Conservation (phyloP, 2,113 vertebrate species). For the Cathartes aura region DNA sequence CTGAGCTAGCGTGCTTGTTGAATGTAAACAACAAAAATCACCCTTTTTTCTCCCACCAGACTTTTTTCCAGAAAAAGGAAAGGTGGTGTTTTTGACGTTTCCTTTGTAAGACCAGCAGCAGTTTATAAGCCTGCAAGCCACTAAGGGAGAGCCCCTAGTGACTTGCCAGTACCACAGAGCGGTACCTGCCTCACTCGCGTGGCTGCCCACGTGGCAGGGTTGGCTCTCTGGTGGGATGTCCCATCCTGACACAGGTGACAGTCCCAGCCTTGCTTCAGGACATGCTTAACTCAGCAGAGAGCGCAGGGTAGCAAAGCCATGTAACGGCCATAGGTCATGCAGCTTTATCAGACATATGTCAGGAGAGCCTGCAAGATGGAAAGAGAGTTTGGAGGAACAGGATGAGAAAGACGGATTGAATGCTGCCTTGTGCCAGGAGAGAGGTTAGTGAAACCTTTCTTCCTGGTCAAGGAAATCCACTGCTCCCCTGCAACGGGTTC, state of each 20-base stretch:
- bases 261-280: neutral
- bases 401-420: neutral
- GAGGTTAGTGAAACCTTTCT: neutral
- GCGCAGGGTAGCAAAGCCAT: neutral
- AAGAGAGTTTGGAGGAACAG: neutral
- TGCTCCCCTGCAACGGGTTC: neutral
- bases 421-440: neutral
- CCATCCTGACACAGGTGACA: neutral
- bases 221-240: neutral
- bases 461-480: neutral
- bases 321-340: neutral
- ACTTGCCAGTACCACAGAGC: neutral
- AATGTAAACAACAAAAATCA: neutral
- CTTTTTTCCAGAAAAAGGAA: neutral
- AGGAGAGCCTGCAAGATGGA: neutral
- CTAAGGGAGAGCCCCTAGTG: neutral
- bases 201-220: accelerated
- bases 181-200: neutral
- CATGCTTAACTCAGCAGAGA: neutral
- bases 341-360: neutral
- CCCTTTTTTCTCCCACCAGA: neutral
- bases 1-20: neutral
- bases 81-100: neutral
- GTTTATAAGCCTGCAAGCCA: neutral
- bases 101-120: neutral